A percentile compares a stretch with the other conserved stretches of the same genome.
Evolutionary conservation across 2,797 vertebrate genomes (phyloP).

Genomic region (Chloroceryle amazona): DNA sequence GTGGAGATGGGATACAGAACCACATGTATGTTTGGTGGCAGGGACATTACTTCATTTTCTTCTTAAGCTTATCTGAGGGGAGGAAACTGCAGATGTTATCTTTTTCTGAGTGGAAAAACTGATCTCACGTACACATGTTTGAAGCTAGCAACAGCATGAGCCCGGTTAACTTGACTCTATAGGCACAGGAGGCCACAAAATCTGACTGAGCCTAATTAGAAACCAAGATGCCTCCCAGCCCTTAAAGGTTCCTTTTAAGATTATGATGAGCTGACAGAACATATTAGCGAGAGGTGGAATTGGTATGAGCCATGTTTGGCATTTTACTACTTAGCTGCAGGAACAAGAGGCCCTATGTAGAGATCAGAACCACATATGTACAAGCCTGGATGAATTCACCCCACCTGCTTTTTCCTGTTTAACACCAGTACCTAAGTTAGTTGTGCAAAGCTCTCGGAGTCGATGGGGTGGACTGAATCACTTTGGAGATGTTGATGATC

Average conservation of each 20-base stretch:
- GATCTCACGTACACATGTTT: not conserved
- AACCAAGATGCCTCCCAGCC: conserved; percentile 22
- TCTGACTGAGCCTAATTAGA: conserved; percentile 25
- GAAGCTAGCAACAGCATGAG: not conserved
- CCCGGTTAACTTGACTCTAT: not conserved
- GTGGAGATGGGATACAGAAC: not conserved
- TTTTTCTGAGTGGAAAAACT: conserved; percentile 31
- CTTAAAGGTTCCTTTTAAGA: conserved; percentile 41
- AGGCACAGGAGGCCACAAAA: not conserved
- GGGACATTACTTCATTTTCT: not conserved
- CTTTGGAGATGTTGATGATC: not conserved
- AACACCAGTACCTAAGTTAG: too few species aligned
- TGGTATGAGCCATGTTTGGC: not conserved
- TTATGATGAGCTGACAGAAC: conserved; percentile 48
- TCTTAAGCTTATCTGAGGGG: conserved; percentile 32
- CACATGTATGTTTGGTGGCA: not conserved
- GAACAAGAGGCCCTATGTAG: not conserved
- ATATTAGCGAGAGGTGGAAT: conserved; percentile 9
- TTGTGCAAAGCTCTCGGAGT: not conserved
- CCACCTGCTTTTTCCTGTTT: not conserved
- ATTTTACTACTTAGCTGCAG: not conserved
- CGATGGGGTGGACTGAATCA: not conserved
- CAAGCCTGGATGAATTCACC: not conserved
- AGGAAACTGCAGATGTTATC: not conserved
- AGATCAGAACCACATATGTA: not conserved